Evolutionary conservation across 2,113 vertebrate species (phyloP).

Genomic region (Silurus glanis): DNA sequence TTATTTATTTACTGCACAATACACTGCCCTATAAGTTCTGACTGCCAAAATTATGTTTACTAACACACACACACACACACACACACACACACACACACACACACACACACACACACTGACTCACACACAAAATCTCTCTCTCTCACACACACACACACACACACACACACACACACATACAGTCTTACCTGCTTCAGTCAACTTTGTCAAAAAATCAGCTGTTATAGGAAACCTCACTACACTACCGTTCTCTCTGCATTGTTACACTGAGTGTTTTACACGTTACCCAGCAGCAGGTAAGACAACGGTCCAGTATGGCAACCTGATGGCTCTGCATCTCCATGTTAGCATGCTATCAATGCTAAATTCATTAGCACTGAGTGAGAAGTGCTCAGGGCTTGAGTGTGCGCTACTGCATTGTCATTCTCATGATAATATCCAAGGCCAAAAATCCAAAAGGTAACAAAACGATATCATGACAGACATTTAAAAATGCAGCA

Average conservation of each 20-base stretch:
- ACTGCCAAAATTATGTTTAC: background rate
- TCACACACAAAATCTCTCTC: too few relatives aligned
- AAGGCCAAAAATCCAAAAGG: background rate
- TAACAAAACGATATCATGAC: background rate
- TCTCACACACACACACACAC: background rate
- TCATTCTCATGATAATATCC: background rate
- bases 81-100: background rate
- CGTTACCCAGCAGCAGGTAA: background rate
- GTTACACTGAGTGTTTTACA: background rate
- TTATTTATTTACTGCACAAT: too few relatives aligned
- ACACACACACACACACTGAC: too few relatives aligned
- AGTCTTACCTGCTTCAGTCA: background rate
- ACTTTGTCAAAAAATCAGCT: background rate
- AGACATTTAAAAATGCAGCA: conserved; percentile 29
- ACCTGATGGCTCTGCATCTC: background rate
- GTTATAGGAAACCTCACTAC: background rate
- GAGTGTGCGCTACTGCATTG: background rate
- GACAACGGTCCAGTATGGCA: background rate
- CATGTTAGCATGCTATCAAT: conserved; percentile 4
- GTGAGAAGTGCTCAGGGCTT: background rate
- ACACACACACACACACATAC: background rate
- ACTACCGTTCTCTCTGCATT: background rate
- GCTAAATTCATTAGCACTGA: background rate
- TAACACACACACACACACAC: background rate
- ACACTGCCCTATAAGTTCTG: background rate